Percentiles rank a stretch among this genome's conserved stretches.
phyloP scores from a whole-genome alignment of 1,140 invertebrate species.

The Zaprionus ornatus region DNA sequence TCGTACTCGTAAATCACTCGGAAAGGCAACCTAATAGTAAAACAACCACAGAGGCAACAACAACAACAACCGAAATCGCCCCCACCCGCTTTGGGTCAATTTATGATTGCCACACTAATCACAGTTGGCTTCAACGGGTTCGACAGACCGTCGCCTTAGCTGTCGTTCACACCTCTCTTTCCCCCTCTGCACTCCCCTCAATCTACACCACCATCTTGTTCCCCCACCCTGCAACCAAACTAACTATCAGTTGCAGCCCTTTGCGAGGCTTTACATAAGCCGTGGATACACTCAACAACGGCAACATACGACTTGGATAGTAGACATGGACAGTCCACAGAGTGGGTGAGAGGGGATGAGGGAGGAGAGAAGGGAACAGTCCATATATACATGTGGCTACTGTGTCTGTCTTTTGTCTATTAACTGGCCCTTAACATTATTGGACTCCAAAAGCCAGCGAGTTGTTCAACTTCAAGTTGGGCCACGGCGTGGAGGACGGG shows the following conservation, averaged over 20 bases:
- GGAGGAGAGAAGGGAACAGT: background rate
- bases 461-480: constrained; percentile 38
- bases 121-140: constrained; percentile 56
- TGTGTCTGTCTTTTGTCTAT: constrained; percentile 27
- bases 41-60: constrained; percentile 38
- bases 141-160: constrained; percentile 7
- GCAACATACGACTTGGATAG: constrained; percentile 7
- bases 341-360: background rate
- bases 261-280: constrained; percentile 47
- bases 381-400: constrained; percentile 15
- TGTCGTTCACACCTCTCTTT: background rate
- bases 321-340: background rate
- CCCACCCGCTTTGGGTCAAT: constrained; percentile 59
- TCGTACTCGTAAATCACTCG: constrained; percentile 51
- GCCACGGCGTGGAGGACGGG: background rate
- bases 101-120: constrained; percentile 76
- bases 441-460: constrained; percentile 9
- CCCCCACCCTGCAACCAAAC: background rate
- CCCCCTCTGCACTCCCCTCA: constrained; percentile 1
- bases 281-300: constrained; percentile 13
- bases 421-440: constrained; percentile 8
- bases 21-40: constrained; percentile 58
- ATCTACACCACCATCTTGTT: constrained; percentile 11
- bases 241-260: constrained; percentile 1
- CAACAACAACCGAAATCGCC: constrained; percentile 19